These are phyloP conservation scores for Thymallus thymallus DNA, from an alignment of 2,113 vertebrate genomes.

Conservation along the genomic window DNA sequence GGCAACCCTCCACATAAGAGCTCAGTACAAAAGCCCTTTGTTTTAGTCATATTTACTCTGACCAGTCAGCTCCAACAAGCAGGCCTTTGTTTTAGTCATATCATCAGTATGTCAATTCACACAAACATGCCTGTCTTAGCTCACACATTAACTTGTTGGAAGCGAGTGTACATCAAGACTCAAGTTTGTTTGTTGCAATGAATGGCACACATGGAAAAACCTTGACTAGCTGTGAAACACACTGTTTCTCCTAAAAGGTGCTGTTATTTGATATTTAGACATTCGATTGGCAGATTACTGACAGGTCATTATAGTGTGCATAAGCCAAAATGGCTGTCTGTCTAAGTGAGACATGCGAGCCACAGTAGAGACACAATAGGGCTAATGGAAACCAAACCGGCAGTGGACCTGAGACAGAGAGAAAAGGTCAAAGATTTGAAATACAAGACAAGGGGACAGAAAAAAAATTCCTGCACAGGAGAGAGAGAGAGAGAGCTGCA, in stretches of 20 bases:
- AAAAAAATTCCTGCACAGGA: slow-evolving; percentile 54
- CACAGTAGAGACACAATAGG: slow-evolving; percentile 12
- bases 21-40: slow-evolving; percentile 35
- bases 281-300: slow-evolving; percentile 32
- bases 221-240: background rate
- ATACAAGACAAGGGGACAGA: slow-evolving; percentile 24
- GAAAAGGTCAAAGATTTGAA: slow-evolving; percentile 26
- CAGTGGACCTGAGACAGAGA: slow-evolving; percentile 39
- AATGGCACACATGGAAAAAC: slow-evolving; percentile 41
- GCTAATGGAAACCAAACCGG: slow-evolving; percentile 37
- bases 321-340: slow-evolving; percentile 26
- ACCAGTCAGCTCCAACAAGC: slow-evolving; percentile 50
- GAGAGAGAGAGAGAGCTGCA: slow-evolving; percentile 28
- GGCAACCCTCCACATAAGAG: slow-evolving; percentile 11
- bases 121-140: slow-evolving; percentile 52
- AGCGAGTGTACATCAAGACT: slow-evolving; percentile 33
- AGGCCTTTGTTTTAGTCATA: slow-evolving; percentile 51
- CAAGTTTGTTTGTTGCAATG: slow-evolving; percentile 50
- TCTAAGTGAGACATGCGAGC: slow-evolving; percentile 20
- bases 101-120: slow-evolving; percentile 43
- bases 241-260: no score
- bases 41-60: slow-evolving; percentile 44
- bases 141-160: slow-evolving; percentile 40
- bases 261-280: slow-evolving; percentile 11
- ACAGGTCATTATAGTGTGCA: slow-evolving; percentile 46